These are phyloP conservation scores for Euthynnus affinis DNA, from an alignment of 2,797 vertebrate genomes.

Conservation along the genomic window DNA sequence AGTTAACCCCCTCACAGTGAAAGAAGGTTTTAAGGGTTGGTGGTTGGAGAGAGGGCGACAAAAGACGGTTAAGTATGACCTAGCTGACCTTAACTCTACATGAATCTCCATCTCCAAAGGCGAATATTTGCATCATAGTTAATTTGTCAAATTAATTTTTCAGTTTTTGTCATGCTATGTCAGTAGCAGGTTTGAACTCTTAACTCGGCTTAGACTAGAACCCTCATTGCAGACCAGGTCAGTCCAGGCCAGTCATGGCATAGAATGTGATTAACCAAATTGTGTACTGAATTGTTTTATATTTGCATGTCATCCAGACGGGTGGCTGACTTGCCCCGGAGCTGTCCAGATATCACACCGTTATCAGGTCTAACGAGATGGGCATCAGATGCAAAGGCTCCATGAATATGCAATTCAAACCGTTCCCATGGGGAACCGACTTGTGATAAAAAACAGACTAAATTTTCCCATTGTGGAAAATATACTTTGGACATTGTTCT, in stretches of 20 bases:
- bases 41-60: constrained; percentile 55
- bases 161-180: constrained; percentile 69
- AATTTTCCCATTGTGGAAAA: constrained; percentile 16
- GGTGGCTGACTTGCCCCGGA: constrained; percentile 63
- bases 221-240: constrained; percentile 36
- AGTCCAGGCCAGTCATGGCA: constrained; percentile 46
- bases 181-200: constrained; percentile 49
- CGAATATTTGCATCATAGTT: constrained; percentile 76
- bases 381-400: constrained; percentile 51
- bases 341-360: constrained; percentile 64
- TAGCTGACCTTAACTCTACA: constrained; percentile 59
- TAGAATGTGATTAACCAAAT: constrained; percentile 67
- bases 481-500: neutral
- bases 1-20: constrained; percentile 48
- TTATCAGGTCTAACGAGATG: constrained; percentile 59
- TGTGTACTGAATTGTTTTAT: constrained; percentile 30
- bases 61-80: constrained; percentile 56
- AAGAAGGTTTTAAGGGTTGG: constrained; percentile 48
- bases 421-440: constrained; percentile 48
- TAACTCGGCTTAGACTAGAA: constrained; percentile 29
- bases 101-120: constrained; percentile 73
- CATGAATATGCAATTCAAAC: constrained; percentile 69
- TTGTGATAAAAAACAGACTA: constrained; percentile 30
- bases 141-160: constrained; percentile 81
- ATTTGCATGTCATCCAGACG: constrained; percentile 84